Percentiles rank a stretch among this genome's conserved stretches.
phyloP scores from a whole-genome alignment of 1,140 invertebrate genomes.

The Drosophila leontia region DNA sequence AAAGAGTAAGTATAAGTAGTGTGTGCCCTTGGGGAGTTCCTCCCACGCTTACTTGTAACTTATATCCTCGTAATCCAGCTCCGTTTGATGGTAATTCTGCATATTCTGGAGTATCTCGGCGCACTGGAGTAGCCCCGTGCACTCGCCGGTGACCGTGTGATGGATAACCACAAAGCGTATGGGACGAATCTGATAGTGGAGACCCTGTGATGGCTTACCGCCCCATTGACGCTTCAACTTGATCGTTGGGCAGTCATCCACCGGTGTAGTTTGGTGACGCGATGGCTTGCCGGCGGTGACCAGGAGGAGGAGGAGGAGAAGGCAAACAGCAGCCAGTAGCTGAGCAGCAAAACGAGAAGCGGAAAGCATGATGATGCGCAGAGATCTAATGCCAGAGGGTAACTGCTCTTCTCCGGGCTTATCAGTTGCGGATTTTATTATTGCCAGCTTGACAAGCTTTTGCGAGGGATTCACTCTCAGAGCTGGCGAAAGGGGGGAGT shows the following conservation, averaged over 20 bases:
- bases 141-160: slow-evolving; percentile 88
- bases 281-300: slow-evolving; percentile 15
- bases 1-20: not conserved
- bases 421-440: slow-evolving; percentile 27
- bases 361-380: slow-evolving; percentile 14
- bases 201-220: slow-evolving; percentile 83
- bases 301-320: not conserved
- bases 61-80: slow-evolving; percentile 71
- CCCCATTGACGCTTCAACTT: slow-evolving; percentile 82
- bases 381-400: slow-evolving; percentile 12
- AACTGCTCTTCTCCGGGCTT: slow-evolving; percentile 19
- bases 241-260: slow-evolving; percentile 63
- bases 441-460: slow-evolving; percentile 18
- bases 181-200: slow-evolving; percentile 87
- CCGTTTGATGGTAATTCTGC: slow-evolving; percentile 72
- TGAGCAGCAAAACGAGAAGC: not conserved
- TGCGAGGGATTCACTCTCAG: not conserved
- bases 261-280: slow-evolving; percentile 10
- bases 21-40: too few species aligned
- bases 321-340: not conserved
- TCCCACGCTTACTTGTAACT: slow-evolving; percentile 73
- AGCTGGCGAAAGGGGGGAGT: slow-evolving; percentile 20
- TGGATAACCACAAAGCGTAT: slow-evolving; percentile 89
- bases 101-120: slow-evolving; percentile 70
- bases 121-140: slow-evolving; percentile 86